These are phyloP conservation scores for Xylota sylvarum DNA, from an alignment of 2,888 invertebrate species.

Conservation along the genomic window DNA sequence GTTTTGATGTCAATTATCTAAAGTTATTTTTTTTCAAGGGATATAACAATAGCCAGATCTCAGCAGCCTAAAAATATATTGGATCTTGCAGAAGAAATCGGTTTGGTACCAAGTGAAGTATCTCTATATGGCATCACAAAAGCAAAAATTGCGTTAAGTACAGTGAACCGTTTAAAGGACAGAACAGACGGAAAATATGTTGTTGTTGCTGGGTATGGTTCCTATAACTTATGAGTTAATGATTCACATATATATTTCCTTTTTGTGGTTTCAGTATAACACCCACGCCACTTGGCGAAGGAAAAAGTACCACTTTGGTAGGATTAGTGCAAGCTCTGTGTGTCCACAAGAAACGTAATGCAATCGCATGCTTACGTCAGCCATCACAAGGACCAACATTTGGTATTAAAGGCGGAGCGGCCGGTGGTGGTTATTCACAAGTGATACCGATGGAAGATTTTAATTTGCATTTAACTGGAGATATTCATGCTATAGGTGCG, in stretches of 20 bases:
- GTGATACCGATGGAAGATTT: slow-evolving; percentile 99
- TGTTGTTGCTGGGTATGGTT: slow-evolving; percentile 95
- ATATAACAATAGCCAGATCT: slow-evolving; percentile 94
- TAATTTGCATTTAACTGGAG: slow-evolving; percentile 98
- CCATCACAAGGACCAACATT: slow-evolving; percentile 99
- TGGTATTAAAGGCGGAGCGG: slow-evolving; percentile 98
- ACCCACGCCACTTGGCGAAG: slow-evolving; percentile 99
- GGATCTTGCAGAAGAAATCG: slow-evolving; percentile 93
- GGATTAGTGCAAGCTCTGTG: slow-evolving; percentile 97
- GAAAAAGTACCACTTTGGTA: slow-evolving; percentile 97
- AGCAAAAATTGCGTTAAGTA: slow-evolving; percentile 95
- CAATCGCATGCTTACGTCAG: slow-evolving; percentile 97
- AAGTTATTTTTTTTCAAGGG: slow-evolving; percentile 86
- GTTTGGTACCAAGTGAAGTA: slow-evolving; percentile 91
- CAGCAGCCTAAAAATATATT: slow-evolving; percentile 94
- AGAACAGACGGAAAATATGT: slow-evolving; percentile 94
- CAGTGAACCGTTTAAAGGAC: slow-evolving; percentile 90
- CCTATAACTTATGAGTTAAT: not conserved
- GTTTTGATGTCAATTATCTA: not conserved
- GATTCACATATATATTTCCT: slow-evolving; percentile 10
- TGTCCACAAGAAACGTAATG: slow-evolving; percentile 93
- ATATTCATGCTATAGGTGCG: slow-evolving; percentile 99
- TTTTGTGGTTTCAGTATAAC: slow-evolving; percentile 89
- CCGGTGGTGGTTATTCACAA: slow-evolving; percentile 98
- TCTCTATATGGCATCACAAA: slow-evolving; percentile 97